A percentile compares a stretch with the other conserved stretches of the same genome.
Evolutionary conservation across 2,797 vertebrate species (phyloP).

Genomic region (Sylvilagus floridanus): DNA sequence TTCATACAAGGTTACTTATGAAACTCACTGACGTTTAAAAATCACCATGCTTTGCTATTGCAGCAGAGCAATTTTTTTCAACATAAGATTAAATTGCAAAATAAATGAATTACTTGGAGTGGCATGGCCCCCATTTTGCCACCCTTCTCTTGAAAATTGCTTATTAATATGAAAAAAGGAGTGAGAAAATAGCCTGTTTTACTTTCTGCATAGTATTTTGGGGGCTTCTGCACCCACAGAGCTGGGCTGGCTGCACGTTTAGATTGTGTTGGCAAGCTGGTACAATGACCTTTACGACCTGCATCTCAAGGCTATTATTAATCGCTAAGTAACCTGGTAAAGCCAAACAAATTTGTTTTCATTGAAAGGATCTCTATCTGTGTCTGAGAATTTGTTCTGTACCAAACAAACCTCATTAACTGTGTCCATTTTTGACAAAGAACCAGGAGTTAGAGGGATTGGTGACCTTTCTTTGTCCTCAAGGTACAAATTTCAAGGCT

Average conservation of each 20-base stretch:
- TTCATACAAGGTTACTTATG: slow-evolving; percentile 90
- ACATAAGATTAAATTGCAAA: slow-evolving; percentile 96
- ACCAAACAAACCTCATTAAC: slow-evolving; percentile 99
- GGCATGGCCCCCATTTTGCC: slow-evolving; percentile 92
- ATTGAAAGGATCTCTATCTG: slow-evolving; percentile 99
- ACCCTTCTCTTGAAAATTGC: slow-evolving; percentile 91
- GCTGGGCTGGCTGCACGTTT: slow-evolving; percentile 84
- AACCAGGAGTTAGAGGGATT: slow-evolving; percentile 89
- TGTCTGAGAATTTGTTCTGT: slow-evolving; percentile 96
- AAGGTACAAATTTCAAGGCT: slow-evolving; percentile 86
- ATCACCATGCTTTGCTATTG: slow-evolving; percentile 91
- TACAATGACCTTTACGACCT: slow-evolving; percentile 94
- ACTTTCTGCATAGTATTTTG: slow-evolving; percentile 86
- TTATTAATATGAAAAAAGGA: slow-evolving; percentile 94
- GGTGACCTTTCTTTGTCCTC: slow-evolving; percentile 93
- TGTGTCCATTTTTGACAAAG: slow-evolving; percentile 94
- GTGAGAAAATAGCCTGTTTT: slow-evolving; percentile 89
- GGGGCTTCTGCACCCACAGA: slow-evolving; percentile 82
- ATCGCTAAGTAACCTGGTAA: slow-evolving; percentile 98
- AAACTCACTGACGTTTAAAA: slow-evolving; percentile 94
- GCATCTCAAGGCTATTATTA: slow-evolving; percentile 97
- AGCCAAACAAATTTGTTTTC: slow-evolving; percentile 99
- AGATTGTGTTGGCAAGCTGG: slow-evolving; percentile 89
- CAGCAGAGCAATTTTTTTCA: slow-evolving; percentile 89
- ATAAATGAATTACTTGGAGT: slow-evolving; percentile 97